phyloP scores from a whole-genome alignment of 2,113 vertebrate genomes.

The Silurus asotus region DNA sequence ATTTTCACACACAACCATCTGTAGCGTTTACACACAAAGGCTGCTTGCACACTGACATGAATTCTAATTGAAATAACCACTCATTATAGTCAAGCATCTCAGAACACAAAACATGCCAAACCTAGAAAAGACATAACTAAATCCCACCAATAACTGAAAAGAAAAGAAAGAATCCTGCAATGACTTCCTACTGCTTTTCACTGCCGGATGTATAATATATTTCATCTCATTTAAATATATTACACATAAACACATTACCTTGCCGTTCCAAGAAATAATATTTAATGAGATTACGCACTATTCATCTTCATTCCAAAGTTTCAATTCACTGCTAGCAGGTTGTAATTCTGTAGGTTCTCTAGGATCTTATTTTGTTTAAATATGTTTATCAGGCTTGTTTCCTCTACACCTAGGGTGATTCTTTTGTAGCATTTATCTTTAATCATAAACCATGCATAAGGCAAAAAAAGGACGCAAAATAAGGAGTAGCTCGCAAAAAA shows the following conservation, averaged over 20 bases:
- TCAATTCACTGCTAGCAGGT: slow-evolving; percentile 18
- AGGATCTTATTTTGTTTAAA: slow-evolving; percentile 23
- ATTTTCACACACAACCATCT: neutral
- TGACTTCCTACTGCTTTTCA: neutral
- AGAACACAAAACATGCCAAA: neutral
- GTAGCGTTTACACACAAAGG: neutral
- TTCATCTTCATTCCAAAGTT: neutral
- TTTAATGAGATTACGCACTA: neutral
- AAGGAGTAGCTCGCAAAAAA: neutral
- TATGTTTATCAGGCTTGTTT: slow-evolving; percentile 34
- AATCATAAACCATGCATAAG: slow-evolving; percentile 14
- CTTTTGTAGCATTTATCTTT: slow-evolving; percentile 20
- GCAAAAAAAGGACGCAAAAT: neutral
- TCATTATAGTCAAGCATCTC: neutral
- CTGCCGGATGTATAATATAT: neutral
- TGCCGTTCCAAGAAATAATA: neutral
- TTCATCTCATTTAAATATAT: neutral
- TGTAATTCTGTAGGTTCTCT: slow-evolving; percentile 26
- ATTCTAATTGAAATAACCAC: neutral
- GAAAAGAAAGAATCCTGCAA: neutral
- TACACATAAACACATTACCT: neutral
- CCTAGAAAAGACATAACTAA: too few species aligned
- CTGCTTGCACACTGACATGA: neutral
- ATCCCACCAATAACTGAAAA: neutral
- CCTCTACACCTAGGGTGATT: neutral